These are phyloP conservation scores for Cephus nigrinus DNA, from an alignment of 2,888 invertebrate genomes.

Conservation along the genomic window DNA sequence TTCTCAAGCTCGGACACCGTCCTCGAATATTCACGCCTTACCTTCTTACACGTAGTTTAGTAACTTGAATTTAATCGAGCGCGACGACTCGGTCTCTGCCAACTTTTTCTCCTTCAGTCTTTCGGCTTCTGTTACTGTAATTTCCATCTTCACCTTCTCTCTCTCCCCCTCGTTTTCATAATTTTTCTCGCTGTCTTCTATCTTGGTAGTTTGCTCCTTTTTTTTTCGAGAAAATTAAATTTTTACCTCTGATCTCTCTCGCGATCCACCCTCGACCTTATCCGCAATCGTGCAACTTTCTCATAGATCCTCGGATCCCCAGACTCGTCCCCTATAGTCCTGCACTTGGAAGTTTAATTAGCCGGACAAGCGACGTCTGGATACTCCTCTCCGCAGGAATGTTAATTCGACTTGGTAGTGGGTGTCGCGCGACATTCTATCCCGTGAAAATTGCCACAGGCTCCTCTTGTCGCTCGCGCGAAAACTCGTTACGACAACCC, in stretches of 20 bases:
- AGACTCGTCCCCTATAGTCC: neutral
- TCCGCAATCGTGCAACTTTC: neutral
- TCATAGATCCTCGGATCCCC: neutral
- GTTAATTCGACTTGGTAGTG: constrained; percentile 43
- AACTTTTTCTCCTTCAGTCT: neutral
- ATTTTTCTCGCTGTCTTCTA: neutral
- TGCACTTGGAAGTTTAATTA: constrained; percentile 40
- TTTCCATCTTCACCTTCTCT: neutral
- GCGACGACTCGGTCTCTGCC: neutral
- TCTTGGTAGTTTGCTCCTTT: neutral
- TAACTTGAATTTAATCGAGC: constrained; percentile 21
- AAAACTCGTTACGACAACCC: neutral
- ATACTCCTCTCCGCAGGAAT: constrained; percentile 37
- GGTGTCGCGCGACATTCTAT: neutral
- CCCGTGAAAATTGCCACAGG: neutral
- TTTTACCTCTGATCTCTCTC: neutral
- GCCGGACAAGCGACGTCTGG: constrained; percentile 29
- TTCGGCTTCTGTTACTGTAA: neutral
- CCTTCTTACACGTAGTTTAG: constrained; percentile 20
- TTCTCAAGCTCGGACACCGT: neutral
- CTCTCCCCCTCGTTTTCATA: neutral
- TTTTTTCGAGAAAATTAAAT: neutral
- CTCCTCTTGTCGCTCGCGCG: neutral
- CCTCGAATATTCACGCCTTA: constrained; percentile 25
- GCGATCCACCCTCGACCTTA: neutral